A percentile compares a stretch with the other conserved stretches of the same genome.
Evolutionary conservation across 2,113 vertebrate species (phyloP).

Genomic region (Leucoraja erinaceus): DNA sequence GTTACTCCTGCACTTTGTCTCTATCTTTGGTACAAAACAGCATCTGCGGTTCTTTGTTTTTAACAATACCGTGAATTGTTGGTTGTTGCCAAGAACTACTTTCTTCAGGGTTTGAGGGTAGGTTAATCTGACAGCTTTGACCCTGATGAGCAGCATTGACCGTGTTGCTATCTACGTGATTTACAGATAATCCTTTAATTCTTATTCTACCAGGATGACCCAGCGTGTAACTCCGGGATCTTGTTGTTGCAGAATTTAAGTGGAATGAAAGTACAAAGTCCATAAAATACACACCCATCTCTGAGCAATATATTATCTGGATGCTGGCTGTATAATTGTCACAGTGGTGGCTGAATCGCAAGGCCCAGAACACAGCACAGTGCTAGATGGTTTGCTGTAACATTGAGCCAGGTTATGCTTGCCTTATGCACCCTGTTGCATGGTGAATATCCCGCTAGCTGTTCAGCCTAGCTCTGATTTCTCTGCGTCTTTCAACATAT

Average conservation of each 20-base stretch:
- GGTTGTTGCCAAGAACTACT: background rate
- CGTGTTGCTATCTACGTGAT: background rate
- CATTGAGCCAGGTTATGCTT: background rate
- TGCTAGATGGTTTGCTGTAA: no score
- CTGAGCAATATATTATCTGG: background rate
- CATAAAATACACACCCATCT: background rate
- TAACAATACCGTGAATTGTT: background rate
- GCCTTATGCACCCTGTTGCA: no score
- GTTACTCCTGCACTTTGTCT: no score
- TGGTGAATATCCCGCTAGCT: no score
- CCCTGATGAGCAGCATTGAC: background rate
- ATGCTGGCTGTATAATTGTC: background rate
- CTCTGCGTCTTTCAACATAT: no score
- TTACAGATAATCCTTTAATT: constrained; percentile 16
- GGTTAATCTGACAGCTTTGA: constrained; percentile 2
- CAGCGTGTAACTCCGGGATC: constrained; percentile 19
- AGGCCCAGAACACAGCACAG: background rate
- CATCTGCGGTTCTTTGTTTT: no score
- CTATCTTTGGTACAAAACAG: no score
- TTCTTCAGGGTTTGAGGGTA: background rate
- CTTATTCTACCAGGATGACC: constrained; percentile 4
- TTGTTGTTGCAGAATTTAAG: background rate
- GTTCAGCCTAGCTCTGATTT: no score
- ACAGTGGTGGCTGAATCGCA: background rate
- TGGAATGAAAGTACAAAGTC: background rate